These are phyloP conservation scores for Metacarcinus magister DNA, from an alignment of 2,888 invertebrate genomes.

Conservation along the genomic window DNA sequence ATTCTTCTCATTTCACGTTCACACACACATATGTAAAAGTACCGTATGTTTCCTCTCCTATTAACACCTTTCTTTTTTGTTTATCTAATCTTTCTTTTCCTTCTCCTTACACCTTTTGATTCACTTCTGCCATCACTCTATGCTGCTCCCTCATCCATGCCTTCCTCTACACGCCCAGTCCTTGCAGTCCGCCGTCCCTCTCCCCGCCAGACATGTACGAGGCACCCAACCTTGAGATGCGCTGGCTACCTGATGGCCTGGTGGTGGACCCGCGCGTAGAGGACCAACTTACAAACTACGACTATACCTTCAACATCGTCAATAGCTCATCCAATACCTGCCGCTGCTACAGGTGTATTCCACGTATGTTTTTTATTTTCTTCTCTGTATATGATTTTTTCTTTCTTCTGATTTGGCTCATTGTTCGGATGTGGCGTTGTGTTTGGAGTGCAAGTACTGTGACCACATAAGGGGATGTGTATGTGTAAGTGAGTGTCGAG, in stretches of 20 bases:
- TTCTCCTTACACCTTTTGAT: too few species aligned
- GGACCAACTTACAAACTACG: conserved; percentile 42
- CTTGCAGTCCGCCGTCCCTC: not conserved
- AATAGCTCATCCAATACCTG: not conserved
- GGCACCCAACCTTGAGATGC: not conserved
- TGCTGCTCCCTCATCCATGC: not conserved
- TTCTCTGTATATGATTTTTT: not conserved
- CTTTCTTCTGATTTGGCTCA: not conserved
- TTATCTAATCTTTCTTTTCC: too few species aligned
- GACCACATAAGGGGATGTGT: too few species aligned
- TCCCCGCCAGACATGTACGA: conserved; percentile 56
- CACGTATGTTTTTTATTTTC: not conserved
- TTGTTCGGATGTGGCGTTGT: not conserved
- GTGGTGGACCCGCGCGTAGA: conserved; percentile 47
- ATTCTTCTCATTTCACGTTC: too few species aligned
- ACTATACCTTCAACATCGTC: not conserved
- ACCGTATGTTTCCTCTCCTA: too few species aligned
- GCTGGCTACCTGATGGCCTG: not conserved
- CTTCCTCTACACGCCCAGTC: not conserved
- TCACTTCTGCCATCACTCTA: not conserved
- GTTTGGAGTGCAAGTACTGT: too few species aligned
- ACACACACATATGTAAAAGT: too few species aligned
- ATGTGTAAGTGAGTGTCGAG: too few species aligned
- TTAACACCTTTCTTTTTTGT: too few species aligned
- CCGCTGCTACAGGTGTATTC: conserved; percentile 41